Base-by-base conservation (phyloP, 2,113 vertebrate genomes). In the Anguilla rostrata region DNA sequence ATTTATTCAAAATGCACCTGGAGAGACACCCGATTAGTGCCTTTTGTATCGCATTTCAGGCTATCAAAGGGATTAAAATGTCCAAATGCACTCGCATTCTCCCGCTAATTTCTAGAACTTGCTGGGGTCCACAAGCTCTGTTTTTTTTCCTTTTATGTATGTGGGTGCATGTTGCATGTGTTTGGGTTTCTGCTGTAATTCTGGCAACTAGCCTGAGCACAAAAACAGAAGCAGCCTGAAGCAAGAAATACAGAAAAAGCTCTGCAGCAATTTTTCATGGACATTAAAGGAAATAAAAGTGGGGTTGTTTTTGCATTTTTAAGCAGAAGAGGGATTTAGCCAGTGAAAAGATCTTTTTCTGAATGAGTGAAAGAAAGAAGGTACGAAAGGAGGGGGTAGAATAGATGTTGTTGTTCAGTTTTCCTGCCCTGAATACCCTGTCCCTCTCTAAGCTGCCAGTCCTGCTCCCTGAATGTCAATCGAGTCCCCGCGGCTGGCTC, bases 281-380 rank as follows among this genome's bases (percentile, higher is more conserved):
- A 86, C 43, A 85, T 90, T 84, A 92, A 40, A 89, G 16, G 5
- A 9, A 80, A 82, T 84, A 41, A 85, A 91, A 91, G 90, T 91
- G 86, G 89, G 87, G 85, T 89, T 63, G 81, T 41, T 87, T 9
- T 40, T 88, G 87, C 87, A 91, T 89, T 56, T 88, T 85, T 88
- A 91, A 91, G 90, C 78, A 90, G 85, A 88, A 75, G 53, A 57
- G 81, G 49, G 63, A 78, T 87, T 88, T 87, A 85, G 49, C 87
- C 87, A 5, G 78, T 26, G 79, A 85, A 84, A 87, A 84, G 83
- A 84, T 87, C 34, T 41, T 83, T 82, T 85, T 78, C 81, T 0
- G 29, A 84, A 84, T 16, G 81, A 88, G 79, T 89, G 78, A 46
- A 66, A 46, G 82, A 53, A 85, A 78, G 87, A 90, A 79, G 78